These are phyloP conservation scores for Himalopsyche anomala DNA, from an alignment of 2,888 invertebrate species.

Conservation along the genomic window DNA sequence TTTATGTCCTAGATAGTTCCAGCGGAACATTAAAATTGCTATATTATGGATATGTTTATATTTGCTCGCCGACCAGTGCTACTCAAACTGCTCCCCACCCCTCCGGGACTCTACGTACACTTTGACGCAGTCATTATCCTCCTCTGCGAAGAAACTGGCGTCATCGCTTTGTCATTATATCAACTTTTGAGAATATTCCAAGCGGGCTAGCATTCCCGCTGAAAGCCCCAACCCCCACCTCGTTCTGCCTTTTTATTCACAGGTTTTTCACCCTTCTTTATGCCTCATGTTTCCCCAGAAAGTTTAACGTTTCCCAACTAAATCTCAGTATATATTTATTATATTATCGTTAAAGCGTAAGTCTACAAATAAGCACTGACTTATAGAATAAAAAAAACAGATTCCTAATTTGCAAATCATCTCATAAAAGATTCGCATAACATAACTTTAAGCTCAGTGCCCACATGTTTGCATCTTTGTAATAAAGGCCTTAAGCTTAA, in stretches of 20 bases:
- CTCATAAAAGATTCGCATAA: too few relatives aligned
- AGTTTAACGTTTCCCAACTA: constrained; percentile 23
- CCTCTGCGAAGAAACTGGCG: constrained; percentile 6
- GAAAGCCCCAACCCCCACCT: not conserved
- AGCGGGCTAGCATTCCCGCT: constrained; percentile 5
- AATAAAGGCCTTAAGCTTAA: too few relatives aligned
- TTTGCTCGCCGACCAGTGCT: not conserved
- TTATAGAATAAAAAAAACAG: too few relatives aligned
- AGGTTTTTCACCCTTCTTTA: constrained; percentile 20
- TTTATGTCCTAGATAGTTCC: constrained; percentile 14
- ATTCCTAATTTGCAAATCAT: too few relatives aligned
- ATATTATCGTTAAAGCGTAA: too few relatives aligned
- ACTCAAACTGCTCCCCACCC: not conserved
- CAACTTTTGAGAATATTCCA: constrained; percentile 41
- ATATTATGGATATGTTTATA: not conserved
- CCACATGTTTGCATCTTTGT: too few relatives aligned
- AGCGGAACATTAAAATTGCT: not conserved
- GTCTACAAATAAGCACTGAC: too few relatives aligned
- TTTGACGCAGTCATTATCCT: not conserved
- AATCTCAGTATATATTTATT: too few relatives aligned
- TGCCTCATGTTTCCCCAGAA: not conserved
- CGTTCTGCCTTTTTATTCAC: not conserved
- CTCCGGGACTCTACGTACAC: not conserved
- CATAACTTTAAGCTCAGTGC: too few relatives aligned
- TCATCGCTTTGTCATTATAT: constrained; percentile 44